Conservation (phyloP, 2,888 invertebrate genomes). For the Adelphocoris suturalis region DNA sequence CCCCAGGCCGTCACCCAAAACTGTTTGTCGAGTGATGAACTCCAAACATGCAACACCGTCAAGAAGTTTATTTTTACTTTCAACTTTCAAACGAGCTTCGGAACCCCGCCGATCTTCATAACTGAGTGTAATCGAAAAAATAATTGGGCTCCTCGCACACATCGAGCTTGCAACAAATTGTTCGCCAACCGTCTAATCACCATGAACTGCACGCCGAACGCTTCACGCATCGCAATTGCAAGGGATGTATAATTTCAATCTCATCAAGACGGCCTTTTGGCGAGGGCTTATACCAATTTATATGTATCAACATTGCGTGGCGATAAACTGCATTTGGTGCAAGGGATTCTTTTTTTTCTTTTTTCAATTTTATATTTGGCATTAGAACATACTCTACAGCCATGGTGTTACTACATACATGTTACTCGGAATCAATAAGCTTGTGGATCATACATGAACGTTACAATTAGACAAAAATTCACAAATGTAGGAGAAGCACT, state of each 20-base stretch:
- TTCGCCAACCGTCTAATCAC: neutral
- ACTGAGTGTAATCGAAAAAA: slow-evolving; percentile 44
- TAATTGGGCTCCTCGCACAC: slow-evolving; percentile 4
- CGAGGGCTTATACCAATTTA: neutral
- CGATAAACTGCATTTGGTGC: too few species aligned
- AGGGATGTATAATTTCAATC: too few species aligned
- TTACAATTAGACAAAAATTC: too few species aligned
- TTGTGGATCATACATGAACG: too few species aligned
- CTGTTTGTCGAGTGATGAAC: neutral
- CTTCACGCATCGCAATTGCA: neutral
- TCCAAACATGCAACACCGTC: neutral
- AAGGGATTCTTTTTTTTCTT: too few species aligned
- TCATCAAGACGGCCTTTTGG: neutral
- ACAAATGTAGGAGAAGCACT: too few species aligned
- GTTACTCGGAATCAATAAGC: too few species aligned
- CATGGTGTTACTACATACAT: too few species aligned
- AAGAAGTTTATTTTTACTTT: neutral
- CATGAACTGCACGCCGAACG: neutral
- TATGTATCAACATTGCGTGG: too few species aligned
- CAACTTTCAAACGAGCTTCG: neutral
- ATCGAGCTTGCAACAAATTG: neutral
- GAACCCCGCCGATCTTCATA: slow-evolving; percentile 14
- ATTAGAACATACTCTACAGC: too few species aligned
- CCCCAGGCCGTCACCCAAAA: neutral
- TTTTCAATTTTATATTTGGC: too few species aligned